phyloP scores from a whole-genome alignment of 1,140 invertebrate species.

The Schmidtea mediterranea region DNA sequence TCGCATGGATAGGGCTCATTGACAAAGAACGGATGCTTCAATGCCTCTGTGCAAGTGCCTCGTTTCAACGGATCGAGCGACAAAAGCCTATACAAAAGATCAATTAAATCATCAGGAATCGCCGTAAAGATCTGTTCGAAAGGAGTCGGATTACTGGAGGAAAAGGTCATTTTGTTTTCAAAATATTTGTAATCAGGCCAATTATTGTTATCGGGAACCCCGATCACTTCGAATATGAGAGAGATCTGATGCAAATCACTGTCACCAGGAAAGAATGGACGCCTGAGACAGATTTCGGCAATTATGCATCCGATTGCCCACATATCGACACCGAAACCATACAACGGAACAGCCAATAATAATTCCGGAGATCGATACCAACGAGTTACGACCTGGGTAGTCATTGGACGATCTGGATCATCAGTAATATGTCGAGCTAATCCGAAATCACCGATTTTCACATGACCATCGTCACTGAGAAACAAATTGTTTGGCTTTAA shows the following conservation, averaged over 20 bases:
- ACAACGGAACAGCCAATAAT: slow-evolving; percentile 70
- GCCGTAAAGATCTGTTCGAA: slow-evolving; percentile 1
- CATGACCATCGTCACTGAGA: slow-evolving; percentile 59
- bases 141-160: neutral
- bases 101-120: neutral
- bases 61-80: neutral
- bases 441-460: slow-evolving; percentile 87
- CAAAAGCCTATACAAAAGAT: neutral
- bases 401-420: slow-evolving; percentile 76
- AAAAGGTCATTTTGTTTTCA: too few species aligned
- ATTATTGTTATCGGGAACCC: slow-evolving; percentile 62
- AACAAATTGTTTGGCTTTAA: slow-evolving; percentile 94
- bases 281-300: slow-evolving; percentile 41
- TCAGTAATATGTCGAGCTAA: slow-evolving; percentile 74
- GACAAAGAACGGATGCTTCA: neutral
- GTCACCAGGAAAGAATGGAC: slow-evolving; percentile 78
- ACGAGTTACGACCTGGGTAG: slow-evolving; percentile 79
- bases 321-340: slow-evolving; percentile 83
- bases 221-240: slow-evolving; percentile 65
- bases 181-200: slow-evolving; percentile 34
- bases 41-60: neutral
- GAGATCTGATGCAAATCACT: slow-evolving; percentile 81
- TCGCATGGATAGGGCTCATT: neutral
- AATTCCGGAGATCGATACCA: slow-evolving; percentile 60
- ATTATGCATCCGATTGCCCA: slow-evolving; percentile 95